Evolutionary conservation across 2,888 invertebrate species (phyloP).

Genomic region (Lasioglossum villosulum): DNA sequence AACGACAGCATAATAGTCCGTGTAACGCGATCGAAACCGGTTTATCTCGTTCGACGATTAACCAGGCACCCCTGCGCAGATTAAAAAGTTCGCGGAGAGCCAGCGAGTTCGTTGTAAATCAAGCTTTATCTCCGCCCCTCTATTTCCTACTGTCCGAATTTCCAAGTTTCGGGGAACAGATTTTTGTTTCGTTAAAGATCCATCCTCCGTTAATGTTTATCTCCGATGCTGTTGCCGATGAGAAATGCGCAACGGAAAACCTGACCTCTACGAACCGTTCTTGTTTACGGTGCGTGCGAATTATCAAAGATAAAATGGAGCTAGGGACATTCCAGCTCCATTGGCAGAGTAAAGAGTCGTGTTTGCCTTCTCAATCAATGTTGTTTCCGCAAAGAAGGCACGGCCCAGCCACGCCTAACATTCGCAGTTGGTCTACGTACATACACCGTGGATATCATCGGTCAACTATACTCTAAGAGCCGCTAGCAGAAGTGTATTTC

Average conservation of each 20-base stretch:
- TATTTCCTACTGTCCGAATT: not conserved
- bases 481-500: too few species aligned
- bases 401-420: not conserved
- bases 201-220: not conserved
- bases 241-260: not conserved
- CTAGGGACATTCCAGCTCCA: not conserved
- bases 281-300: not conserved
- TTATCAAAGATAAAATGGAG: not conserved
- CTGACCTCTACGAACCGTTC: not conserved
- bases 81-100: not conserved
- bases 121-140: not conserved
- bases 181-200: not conserved
- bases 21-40: not conserved
- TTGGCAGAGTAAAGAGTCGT: not conserved
- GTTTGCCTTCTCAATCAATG: not conserved
- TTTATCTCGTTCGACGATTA: slow-evolving; percentile 1
- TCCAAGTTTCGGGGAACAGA: not conserved
- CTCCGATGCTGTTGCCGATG: not conserved
- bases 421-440: not conserved
- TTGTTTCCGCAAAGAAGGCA: not conserved
- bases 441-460: not conserved
- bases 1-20: not conserved
- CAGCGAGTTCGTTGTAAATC: not conserved
- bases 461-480: not conserved
- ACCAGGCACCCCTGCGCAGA: not conserved